Evolutionary conservation across 2,797 vertebrate genomes (phyloP), one percentile per base, ranked within the genome.

Genomic region (Mastacembelus armatus): DNA sequence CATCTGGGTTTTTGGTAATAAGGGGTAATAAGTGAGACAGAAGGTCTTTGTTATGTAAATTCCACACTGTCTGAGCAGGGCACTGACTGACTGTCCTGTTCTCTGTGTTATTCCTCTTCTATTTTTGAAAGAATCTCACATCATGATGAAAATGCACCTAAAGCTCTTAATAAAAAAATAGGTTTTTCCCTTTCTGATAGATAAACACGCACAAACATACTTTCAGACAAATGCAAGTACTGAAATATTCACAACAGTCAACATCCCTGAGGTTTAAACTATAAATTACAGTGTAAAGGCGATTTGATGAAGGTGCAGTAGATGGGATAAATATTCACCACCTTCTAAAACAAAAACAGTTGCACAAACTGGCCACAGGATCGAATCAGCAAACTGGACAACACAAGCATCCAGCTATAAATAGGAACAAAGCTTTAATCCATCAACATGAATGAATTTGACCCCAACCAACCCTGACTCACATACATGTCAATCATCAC

Each of bases 11-110:
- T n/a, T 12, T 19, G 15, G 19, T 71, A 65, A 60, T 65, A 35
- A 49, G 43, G 1, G 48, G 43, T 43, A 57, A 73, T 55, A 64
- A 69, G 43, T 54, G 45, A 60, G 52, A 67, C 14, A 12, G 26
- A 45, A 50, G 39, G 27, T 61, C n/a, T 78, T 24, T 73, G 72
- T 61, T 61, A 45, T 66, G 49, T 72, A 82, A 82, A 82, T 75
- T 30, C 72, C 30, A 64, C 69, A 44, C 48, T 65, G 47, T n/a
- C 27, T 44, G 77, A 74, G 40, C 65, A 50, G 36, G 35, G 42
- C 62, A 52, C 27, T 50, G 43, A 65, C 39, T 1, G 2, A 19
- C 6, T 29, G 15, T 15, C 16, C 32, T 22, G n/a, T n/a, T 35
- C 27, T 40, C 11, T 38, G 0, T 36, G 4, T 24, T 44, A 7